Evolutionary conservation across 2,113 vertebrate species (phyloP).

Genomic region (Cebus imitator): DNA sequence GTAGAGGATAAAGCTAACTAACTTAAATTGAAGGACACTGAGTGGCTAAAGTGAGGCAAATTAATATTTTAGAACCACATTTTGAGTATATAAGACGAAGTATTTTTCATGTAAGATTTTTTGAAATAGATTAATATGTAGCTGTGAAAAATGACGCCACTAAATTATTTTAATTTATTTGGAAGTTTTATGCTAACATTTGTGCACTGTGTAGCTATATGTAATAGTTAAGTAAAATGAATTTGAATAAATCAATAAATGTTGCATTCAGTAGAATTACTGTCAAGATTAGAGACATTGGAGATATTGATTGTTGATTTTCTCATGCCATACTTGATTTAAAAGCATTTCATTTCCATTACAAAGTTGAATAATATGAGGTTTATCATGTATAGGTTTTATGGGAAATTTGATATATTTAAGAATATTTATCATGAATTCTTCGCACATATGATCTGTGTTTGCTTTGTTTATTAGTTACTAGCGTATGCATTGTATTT

Average conservation of each 20-base stretch:
- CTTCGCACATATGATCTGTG: neutral
- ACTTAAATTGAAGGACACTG: neutral
- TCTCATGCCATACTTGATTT: neutral
- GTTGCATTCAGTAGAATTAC: neutral
- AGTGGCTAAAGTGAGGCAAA: neutral
- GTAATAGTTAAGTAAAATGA: constrained; percentile 6
- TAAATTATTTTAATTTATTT: constrained; percentile 29
- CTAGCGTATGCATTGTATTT: neutral
- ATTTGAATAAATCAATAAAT: constrained; percentile 28
- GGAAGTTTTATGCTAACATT: neutral
- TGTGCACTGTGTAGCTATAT: neutral
- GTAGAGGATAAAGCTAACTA: constrained; percentile 1
- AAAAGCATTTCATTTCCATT: neutral
- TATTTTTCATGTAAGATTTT: constrained; percentile 9
- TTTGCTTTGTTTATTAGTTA: neutral
- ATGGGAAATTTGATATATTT: neutral
- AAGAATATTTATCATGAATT: neutral
- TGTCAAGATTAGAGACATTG: neutral
- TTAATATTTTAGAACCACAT: neutral
- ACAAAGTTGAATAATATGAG: neutral
- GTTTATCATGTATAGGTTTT: neutral
- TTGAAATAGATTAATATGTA: constrained; percentile 8
- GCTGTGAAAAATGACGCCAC: neutral
- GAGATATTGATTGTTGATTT: constrained; percentile 15
- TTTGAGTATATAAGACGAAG: neutral